Conservation (phyloP, 2,888 invertebrate species). For the Agrotis clavis region DNA sequence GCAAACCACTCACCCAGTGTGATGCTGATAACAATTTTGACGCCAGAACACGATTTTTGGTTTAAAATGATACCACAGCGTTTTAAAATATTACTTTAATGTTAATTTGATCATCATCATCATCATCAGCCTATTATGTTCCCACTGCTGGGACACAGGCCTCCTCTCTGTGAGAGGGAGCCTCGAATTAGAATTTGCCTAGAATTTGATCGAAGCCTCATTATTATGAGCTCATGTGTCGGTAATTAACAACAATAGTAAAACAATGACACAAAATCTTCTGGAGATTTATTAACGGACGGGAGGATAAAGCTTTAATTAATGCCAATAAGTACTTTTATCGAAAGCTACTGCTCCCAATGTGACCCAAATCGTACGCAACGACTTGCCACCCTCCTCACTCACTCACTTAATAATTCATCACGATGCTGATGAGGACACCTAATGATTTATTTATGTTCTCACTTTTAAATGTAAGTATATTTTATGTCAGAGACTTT, state of each 20-base stretch:
- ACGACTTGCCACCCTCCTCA: constrained; percentile 9
- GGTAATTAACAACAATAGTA: too few relatives aligned
- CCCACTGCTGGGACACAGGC: too few relatives aligned
- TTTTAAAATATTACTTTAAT: background rate
- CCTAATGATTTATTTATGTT: constrained; percentile 56
- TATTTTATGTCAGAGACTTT: constrained; percentile 23
- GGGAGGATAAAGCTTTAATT: too few relatives aligned
- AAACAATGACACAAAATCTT: too few relatives aligned
- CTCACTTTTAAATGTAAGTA: constrained; percentile 46
- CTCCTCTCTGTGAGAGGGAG: too few relatives aligned
- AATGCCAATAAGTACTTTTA: background rate
- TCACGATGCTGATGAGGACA: constrained; percentile 51
- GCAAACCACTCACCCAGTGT: too few relatives aligned
- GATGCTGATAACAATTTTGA: background rate
- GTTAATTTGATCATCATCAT: background rate
- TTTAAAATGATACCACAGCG: too few relatives aligned
- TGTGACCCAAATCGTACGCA: constrained; percentile 2
- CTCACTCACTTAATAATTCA: constrained; percentile 56
- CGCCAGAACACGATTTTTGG: too few relatives aligned
- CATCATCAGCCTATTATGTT: too few relatives aligned
- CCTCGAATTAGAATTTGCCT: too few relatives aligned
- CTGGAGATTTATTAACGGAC: too few relatives aligned
- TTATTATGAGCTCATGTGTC: too few relatives aligned
- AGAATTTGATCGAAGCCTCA: background rate
- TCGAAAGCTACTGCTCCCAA: constrained; percentile 1